Conservation (phyloP, 2,888 invertebrate species). For the Brachyptera putata region DNA sequence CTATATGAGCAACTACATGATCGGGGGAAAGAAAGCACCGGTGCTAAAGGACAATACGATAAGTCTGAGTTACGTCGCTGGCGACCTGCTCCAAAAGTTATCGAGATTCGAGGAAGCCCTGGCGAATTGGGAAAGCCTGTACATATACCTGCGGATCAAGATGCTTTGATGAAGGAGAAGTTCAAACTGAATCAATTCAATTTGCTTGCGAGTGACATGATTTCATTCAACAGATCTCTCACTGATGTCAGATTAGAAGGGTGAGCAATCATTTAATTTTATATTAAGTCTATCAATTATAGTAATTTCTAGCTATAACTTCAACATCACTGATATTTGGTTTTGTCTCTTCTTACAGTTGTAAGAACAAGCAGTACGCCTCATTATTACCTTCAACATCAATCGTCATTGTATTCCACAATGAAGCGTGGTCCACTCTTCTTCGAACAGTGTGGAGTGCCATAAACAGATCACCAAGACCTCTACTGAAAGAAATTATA, state of each 20-base stretch:
- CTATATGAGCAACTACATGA: constrained; percentile 35
- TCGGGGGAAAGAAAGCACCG: constrained; percentile 33
- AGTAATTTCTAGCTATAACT: no score
- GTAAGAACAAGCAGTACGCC: constrained; percentile 74
- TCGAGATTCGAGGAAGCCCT: constrained; percentile 63
- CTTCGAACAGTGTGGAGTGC: constrained; percentile 93
- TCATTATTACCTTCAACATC: constrained; percentile 78
- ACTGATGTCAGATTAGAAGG: constrained; percentile 90
- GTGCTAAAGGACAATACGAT: constrained; percentile 42
- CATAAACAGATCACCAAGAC: constrained; percentile 76
- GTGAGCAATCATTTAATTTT: constrained; percentile 59
- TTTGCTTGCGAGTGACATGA: constrained; percentile 94
- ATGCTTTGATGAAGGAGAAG: constrained; percentile 86
- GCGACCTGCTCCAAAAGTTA: constrained; percentile 66
- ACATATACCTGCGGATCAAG: constrained; percentile 78
- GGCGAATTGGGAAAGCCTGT: constrained; percentile 95
- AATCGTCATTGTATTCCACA: constrained; percentile 95
- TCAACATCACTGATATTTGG: no score
- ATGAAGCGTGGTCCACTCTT: constrained; percentile 98
- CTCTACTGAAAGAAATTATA: constrained; percentile 76
- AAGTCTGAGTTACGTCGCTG: constrained; percentile 58
- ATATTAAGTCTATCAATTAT: not conserved
- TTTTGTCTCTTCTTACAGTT: constrained; percentile 49
- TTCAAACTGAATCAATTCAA: constrained; percentile 99
- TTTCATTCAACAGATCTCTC: constrained; percentile 91